Conservation (phyloP, 2,797 vertebrate genomes). For the Chrosomus eos region DNA sequence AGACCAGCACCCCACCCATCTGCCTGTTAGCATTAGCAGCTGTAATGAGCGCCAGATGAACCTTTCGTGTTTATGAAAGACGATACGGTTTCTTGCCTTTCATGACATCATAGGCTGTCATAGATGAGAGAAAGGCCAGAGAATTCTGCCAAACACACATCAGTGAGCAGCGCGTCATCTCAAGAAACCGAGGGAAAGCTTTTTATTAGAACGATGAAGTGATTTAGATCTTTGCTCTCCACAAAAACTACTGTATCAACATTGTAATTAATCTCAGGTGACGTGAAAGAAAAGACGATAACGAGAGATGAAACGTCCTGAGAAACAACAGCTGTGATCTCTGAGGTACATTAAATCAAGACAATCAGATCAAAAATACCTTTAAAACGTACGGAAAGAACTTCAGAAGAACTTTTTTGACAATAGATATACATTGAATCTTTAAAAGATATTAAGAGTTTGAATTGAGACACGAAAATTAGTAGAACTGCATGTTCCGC, state of each 20-base stretch:
- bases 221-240: neutral
- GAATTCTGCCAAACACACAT: neutral
- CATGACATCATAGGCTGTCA: slow-evolving; percentile 8
- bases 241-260: neutral
- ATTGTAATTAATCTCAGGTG: neutral
- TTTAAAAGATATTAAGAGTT: neutral
- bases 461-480: neutral
- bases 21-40: neutral
- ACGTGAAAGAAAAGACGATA: neutral
- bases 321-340: too few species aligned
- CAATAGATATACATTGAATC: neutral
- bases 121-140: neutral
- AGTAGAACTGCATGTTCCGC: neutral
- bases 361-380: neutral
- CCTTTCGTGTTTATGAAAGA: neutral
- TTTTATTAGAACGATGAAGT: neutral
- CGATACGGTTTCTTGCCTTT: neutral
- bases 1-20: neutral
- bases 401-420: neutral
- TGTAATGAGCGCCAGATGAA: slow-evolving; percentile 7
- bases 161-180: neutral
- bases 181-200: neutral
- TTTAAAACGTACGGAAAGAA: neutral
- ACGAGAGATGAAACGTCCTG: too few species aligned
- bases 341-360: neutral